phyloP scores from a whole-genome alignment of 2,797 vertebrate genomes.

The Lacerta agilis region DNA sequence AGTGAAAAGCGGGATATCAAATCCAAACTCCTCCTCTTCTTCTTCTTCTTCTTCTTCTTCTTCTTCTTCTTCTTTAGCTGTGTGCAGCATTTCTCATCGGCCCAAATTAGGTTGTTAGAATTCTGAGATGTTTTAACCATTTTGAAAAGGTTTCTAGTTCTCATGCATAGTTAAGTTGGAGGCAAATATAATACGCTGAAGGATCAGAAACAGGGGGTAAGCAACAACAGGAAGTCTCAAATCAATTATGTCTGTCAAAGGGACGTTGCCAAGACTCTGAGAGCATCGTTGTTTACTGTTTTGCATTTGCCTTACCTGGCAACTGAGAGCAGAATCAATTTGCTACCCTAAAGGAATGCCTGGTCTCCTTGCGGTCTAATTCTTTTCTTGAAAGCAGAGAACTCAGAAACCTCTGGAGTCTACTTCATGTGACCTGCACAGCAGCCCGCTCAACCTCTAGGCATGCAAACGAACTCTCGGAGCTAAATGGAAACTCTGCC shows the following conservation, averaged over 20 bases:
- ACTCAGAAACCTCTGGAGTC: background rate
- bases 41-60: too few species aligned
- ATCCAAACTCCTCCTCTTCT: too few species aligned
- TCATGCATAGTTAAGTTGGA: background rate
- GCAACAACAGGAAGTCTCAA: background rate
- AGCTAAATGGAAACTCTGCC: background rate
- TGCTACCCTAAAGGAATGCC: background rate
- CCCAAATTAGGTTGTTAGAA: background rate
- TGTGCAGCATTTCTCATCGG: background rate
- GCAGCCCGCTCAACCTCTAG: background rate
- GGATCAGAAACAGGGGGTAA: background rate
- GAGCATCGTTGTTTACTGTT: background rate
- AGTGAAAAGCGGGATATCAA: too few species aligned
- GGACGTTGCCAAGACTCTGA: background rate
- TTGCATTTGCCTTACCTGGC: background rate
- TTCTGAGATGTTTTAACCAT: background rate
- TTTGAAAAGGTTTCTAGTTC: background rate
- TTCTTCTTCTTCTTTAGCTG: too few species aligned
- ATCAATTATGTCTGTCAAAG: background rate
- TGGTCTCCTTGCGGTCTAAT: background rate
- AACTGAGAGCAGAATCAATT: background rate
- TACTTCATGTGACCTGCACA: background rate
- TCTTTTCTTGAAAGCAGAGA: slow-evolving; percentile 8
- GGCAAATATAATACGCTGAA: background rate
- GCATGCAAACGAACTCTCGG: background rate